Conservation (phyloP, 2,113 vertebrate species). For the Protobothrops flavoviridis region DNA sequence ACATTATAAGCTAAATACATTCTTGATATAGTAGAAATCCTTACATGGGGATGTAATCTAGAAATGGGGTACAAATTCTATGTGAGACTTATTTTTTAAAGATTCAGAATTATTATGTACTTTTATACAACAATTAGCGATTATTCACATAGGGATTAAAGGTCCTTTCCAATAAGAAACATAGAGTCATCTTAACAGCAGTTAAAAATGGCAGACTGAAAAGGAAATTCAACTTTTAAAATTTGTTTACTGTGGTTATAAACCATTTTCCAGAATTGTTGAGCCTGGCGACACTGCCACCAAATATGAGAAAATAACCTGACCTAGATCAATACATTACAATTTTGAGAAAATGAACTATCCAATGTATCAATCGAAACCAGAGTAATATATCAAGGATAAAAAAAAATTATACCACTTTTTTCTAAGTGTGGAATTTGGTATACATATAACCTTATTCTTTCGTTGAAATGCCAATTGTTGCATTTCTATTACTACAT, state of each 20-base stretch:
- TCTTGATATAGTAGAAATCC: too few species aligned
- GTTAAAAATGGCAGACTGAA: too few species aligned
- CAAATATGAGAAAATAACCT: background rate
- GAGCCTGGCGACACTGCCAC: background rate
- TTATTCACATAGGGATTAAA: too few species aligned
- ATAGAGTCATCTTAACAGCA: too few species aligned
- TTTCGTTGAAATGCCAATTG: background rate
- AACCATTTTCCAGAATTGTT: background rate
- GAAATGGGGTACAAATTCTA: too few species aligned
- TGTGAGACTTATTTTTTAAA: too few species aligned
- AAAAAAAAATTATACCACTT: background rate
- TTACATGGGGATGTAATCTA: too few species aligned
- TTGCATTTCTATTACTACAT: background rate
- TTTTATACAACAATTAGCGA: too few species aligned
- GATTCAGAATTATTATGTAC: too few species aligned
- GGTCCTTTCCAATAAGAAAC: too few species aligned
- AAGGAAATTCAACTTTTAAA: background rate
- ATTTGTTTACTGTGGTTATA: background rate
- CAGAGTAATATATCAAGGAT: background rate
- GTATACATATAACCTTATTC: background rate
- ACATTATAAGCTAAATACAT: too few species aligned
- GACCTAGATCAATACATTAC: background rate
- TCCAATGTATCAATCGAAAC: background rate
- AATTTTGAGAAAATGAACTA: background rate
- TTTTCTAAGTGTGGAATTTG: background rate